A percentile compares a stretch with the other conserved stretches of the same genome.
Conservation (phyloP, 2,113 vertebrate species). For the Chaetorhynchus papuensis region DNA sequence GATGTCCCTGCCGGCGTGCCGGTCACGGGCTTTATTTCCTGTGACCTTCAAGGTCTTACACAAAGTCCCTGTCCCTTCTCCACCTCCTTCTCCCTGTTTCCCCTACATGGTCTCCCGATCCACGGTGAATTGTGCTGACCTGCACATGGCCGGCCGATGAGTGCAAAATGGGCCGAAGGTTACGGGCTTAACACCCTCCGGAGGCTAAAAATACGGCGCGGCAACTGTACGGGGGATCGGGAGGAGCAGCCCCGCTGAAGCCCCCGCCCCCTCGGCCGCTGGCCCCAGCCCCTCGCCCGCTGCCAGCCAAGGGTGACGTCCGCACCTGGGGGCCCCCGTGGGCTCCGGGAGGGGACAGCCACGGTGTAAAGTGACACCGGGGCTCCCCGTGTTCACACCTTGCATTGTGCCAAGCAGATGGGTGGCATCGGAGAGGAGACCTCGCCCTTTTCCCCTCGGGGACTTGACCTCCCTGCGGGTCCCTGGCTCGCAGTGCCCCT, state of each 20-base stretch:
- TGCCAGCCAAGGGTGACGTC: not conserved
- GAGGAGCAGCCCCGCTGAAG: fast-evolving
- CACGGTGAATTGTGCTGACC: conserved; percentile 50
- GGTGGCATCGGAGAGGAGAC: not conserved
- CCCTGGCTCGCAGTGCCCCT: fast-evolving
- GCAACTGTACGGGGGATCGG: not conserved
- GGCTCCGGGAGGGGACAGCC: not conserved
- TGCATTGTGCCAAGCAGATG: not conserved
- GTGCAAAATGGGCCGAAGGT: conserved; percentile 43
- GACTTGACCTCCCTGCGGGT: not conserved
- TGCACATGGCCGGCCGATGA: conserved; percentile 14
- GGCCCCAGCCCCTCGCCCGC: not conserved
- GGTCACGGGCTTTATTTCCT: not conserved
- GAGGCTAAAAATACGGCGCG: conserved; percentile 54
- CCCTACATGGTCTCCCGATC: conserved; percentile 22
- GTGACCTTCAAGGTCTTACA: not conserved
- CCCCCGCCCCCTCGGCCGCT: not conserved
- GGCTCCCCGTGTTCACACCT: not conserved
- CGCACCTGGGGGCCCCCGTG: not conserved
- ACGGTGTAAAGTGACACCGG: not conserved
- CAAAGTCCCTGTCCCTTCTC: not conserved
- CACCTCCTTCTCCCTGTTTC: not conserved
- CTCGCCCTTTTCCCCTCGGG: not conserved
- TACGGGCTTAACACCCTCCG: conserved; percentile 35
- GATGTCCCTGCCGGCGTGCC: not conserved